Evolutionary conservation across 2,888 invertebrate species (phyloP).

Genomic region (Teleiodes luculella): DNA sequence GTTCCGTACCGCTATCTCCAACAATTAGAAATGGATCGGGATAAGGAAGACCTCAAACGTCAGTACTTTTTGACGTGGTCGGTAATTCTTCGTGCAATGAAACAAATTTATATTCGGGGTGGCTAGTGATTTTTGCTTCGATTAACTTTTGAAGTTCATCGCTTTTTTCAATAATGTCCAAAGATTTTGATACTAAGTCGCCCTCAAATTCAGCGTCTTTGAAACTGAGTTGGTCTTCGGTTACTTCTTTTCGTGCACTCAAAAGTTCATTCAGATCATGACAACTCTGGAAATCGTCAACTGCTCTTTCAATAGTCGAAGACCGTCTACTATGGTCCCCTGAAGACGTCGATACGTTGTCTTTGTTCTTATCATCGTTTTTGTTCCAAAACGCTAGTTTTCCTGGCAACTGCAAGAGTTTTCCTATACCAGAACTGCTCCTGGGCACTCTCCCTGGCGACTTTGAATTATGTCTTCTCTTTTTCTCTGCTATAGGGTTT

Average conservation of each 20-base stretch:
- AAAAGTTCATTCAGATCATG: conserved; percentile 34
- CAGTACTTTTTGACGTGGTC: conserved; percentile 65
- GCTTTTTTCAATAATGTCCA: conserved; percentile 61
- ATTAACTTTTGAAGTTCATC: conserved; percentile 64
- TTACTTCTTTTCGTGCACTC: conserved; percentile 23
- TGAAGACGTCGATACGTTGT: conserved; percentile 49
- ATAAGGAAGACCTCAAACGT: conserved; percentile 52
- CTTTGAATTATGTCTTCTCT: conserved; percentile 57
- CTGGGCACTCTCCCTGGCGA: conserved; percentile 52
- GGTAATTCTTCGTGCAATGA: conserved; percentile 56
- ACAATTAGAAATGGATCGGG: conserved; percentile 38
- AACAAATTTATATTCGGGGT: conserved; percentile 66
- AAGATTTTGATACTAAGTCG: conserved; percentile 41
- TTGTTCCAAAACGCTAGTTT: conserved; percentile 79
- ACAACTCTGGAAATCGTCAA: conserved; percentile 53
- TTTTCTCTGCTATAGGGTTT: conserved; percentile 51
- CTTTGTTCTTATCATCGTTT: conserved; percentile 57
- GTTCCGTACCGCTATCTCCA: conserved; percentile 48
- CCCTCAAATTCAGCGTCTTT: conserved; percentile 46
- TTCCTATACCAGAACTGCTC: conserved; percentile 57
- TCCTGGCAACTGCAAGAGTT: conserved; percentile 74
- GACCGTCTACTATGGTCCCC: conserved; percentile 54
- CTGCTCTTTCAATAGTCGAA: conserved; percentile 42
- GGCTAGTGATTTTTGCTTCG: conserved; percentile 63
- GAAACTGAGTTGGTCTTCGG: conserved; percentile 38